Percentiles rank a stretch among this genome's conserved stretches.
Evolutionary conservation across 2,113 vertebrate genomes (phyloP).

Genomic region (Illadopsis cleaveri): DNA sequence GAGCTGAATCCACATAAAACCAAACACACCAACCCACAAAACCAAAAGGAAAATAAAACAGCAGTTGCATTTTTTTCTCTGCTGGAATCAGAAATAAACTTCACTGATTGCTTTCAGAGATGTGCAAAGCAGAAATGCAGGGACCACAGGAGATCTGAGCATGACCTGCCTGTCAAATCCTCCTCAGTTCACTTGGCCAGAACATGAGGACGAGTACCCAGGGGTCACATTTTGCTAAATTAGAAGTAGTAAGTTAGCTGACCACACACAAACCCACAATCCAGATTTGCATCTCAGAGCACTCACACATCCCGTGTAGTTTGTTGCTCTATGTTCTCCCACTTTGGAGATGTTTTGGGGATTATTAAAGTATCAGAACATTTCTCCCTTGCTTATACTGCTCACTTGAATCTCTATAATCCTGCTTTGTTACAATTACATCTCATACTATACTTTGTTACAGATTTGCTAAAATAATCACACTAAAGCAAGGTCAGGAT

Average conservation of each 20-base stretch:
- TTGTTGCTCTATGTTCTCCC: not conserved
- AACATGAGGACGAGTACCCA: rapidly evolving
- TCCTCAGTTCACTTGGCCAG: not conserved
- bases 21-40: not conserved
- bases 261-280: not conserved
- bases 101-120: not conserved
- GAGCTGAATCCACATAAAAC: not conserved
- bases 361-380: not conserved
- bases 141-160: not conserved
- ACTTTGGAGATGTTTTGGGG: not conserved
- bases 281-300: not conserved
- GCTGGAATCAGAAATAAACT: not conserved
- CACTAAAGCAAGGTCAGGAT: not conserved
- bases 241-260: not conserved
- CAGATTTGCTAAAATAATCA: not conserved
- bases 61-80: not conserved
- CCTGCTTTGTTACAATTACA: not conserved
- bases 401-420: not conserved
- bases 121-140: not conserved
- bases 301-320: not conserved
- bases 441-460: not conserved
- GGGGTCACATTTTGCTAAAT: not conserved
- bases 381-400: not conserved
- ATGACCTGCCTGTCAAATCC: not conserved
- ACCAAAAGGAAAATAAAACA: not conserved